Evolutionary conservation across 2,113 vertebrate species (phyloP), one percentile per base, ranked within the genome.

Genomic region (Toxotes chatareus): DNA sequence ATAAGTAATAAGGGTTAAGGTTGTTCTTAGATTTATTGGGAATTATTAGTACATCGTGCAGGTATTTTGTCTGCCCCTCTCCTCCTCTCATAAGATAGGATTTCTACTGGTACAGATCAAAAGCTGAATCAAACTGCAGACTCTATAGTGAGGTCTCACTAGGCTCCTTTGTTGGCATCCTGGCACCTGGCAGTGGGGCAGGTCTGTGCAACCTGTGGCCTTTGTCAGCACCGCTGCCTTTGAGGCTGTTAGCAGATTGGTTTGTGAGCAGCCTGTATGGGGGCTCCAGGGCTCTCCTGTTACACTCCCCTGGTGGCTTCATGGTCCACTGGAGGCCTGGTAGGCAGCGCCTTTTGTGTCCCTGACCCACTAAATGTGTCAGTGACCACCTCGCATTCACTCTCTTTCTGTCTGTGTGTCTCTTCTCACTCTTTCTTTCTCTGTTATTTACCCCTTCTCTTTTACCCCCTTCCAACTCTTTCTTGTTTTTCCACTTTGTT

Each of bases 261-360:
- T 61, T 88, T 82, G 89, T 55, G 79, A 92, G 85, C 70, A 53
- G 90, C 34, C 83, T 90, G 85, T 77, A 73, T 88, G 88, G 83
- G 79, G 87, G 91, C 80, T 89, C 82, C 91, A 64, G 84, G 72
- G 83, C 86, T 93, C 92, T 94, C 92, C 89, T 83, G 90, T 94
- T 95, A 90, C 94, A 92, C 87, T 89, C 83, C 88, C 82, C 87
- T 85, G 85, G 88, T 89, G 88, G 85, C 89, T 93, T 95, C 93
- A 95, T 92, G 94, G 92, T 94, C 91, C 90, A 93, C 83, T 94
- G 92, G 93, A 96, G 85, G 85, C 88, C 93, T 94, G 94, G 92
- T 91, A 93, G 91, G 86, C 92, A 92, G 79, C 46, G 81, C 80
- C 93, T 93, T 94, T 96, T 95, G 94, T 95, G 91, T 95, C 85